These are phyloP conservation scores for Pogoniulus pusillus DNA, from an alignment of 2,797 vertebrate species.

Conservation along the genomic window DNA sequence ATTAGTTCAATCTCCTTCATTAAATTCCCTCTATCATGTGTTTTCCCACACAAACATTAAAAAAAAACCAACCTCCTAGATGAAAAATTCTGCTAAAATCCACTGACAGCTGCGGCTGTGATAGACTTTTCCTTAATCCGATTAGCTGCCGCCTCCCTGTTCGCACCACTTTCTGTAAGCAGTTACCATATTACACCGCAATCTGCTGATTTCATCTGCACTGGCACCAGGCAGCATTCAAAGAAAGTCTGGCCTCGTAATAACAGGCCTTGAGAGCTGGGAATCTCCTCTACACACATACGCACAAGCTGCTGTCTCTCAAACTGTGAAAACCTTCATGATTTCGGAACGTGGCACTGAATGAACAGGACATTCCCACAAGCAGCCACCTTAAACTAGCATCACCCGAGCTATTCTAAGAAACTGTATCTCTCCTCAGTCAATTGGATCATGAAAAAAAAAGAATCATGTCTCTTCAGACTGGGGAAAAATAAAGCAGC, in stretches of 20 bases:
- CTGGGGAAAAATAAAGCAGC: neutral
- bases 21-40: constrained; percentile 65
- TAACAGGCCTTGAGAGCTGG: constrained; percentile 51
- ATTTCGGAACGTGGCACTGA: neutral
- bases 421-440: neutral
- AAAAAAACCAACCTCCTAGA: constrained; percentile 55
- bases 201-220: constrained; percentile 73
- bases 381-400: neutral
- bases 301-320: constrained; percentile 49
- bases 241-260: constrained; percentile 61
- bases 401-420: neutral
- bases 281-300: constrained; percentile 42
- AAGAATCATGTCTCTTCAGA: neutral
- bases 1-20: constrained; percentile 74
- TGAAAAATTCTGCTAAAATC: constrained; percentile 64
- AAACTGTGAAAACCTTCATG: neutral
- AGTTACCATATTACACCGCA: constrained; percentile 66
- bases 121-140: constrained; percentile 75
- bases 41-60: constrained; percentile 56
- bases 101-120: constrained; percentile 69
- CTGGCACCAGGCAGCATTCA: constrained; percentile 64
- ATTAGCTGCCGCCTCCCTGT: constrained; percentile 68
- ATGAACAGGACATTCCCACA: neutral
- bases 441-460: neutral
- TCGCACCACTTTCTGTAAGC: constrained; percentile 61